Evolutionary conservation across 2,888 invertebrate genomes (phyloP), one percentile per base, ranked within the genome.

Genomic region (Cartodere bifasciata): DNA sequence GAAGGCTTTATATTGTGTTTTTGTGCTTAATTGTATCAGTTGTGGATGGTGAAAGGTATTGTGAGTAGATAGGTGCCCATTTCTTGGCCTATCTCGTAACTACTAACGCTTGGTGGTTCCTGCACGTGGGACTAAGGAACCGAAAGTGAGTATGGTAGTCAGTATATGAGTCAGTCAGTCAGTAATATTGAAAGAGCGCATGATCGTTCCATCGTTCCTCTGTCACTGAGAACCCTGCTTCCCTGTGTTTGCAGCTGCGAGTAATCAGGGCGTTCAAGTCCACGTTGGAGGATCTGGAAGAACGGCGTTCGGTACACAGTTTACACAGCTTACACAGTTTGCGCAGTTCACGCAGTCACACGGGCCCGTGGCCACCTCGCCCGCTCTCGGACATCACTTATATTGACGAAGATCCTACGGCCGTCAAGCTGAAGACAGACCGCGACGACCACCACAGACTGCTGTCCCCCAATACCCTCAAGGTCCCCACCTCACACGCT

Each of bases 201-300:
- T 51, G 50, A n/a, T n/a, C n/a, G n/a, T n/a, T n/a, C n/a, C n/a
- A n/a, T n/a, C 53, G 46, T 48, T 51, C 53, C 56, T 56, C 53
- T 41, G 55, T 53, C 57, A 58, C 53, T 58, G 55, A 59, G 52
- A 54, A 58, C 55, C 60, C 58, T 58, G 59, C 60, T 60, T 57
- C 68, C 70, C 68, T 70, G 64, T 70, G 71, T 75, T 87, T 86
- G 75, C 92, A 97, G 97, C 84, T 97, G 73, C 90, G 97, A 70
- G 97, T 98, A 70, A 94, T 97, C 72, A 88, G 94, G 74, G 97
- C 97, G 64, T 98, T 97, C 87, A 92, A 87, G 75, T 92, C 92
- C 59, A 94, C 85, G 62, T 76, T 98, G 76, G 97, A 98, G 79
- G 97, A 97, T 73, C 73, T 97, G 72, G 95, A 91, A 72, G 97